Evolutionary conservation across 2,888 invertebrate genomes (phyloP), one percentile per base, ranked within the genome.

Genomic region (Melipona bicolor): DNA sequence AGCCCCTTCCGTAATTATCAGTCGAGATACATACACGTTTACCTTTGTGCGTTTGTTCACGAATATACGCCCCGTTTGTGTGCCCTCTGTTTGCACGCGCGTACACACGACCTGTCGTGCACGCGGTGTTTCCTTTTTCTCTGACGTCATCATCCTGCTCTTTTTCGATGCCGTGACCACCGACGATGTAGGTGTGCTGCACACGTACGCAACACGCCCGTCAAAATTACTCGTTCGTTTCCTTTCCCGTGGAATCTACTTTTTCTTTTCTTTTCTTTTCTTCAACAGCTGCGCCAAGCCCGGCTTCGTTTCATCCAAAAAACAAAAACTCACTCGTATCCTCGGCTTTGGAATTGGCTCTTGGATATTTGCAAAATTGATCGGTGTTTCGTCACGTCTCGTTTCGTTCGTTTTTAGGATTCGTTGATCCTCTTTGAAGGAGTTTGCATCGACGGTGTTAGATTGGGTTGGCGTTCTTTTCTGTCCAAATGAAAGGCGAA

Each of bases 1-100:
- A 87, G 91, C 88, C 92, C 90, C 90, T 91, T 90, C 88, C 87
- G 91, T 90, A 92, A 92, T 92, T 92, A 91, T 88, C 90, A 84
- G 83, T 77, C 79, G 79, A 71, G 89, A 77, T 86, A 70, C 77
- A 59, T n/a, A 15, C 2, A 56, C 56, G 24, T 5, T 71, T 52
- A 71, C 69, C 69, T 87, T 89, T 87, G 89, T 88, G 77, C 81
- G 59, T 81, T 79, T 78, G 83, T 64, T 79, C 77, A 81, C 77
- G 56, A 67, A 50, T 68, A 36, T 62, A 67, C 13, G 50, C 65
- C 49, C 62, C 36, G 9, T 36, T 9, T 36, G 36, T 9, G 36
- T 36, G 36, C 36, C 43, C 52, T 13, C 13, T 24, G 27, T 54
- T 9, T 36, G 21, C 54, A 79, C 69, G 78, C 73, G 54, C 59